These are phyloP conservation scores for Spodoptera littoralis DNA, from an alignment of 2,888 invertebrate species.

Conservation along the genomic window DNA sequence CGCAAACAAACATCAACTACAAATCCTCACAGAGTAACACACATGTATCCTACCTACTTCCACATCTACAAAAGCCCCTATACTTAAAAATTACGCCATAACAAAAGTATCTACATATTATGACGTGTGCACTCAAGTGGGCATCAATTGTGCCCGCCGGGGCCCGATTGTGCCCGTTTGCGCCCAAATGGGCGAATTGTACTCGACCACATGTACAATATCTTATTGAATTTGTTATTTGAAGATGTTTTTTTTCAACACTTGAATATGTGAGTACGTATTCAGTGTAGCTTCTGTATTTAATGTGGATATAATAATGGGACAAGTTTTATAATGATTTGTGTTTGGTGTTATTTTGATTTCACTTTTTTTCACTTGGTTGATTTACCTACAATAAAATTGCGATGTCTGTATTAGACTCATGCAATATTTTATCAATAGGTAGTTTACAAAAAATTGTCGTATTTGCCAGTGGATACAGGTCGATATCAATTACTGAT, in stretches of 20 bases:
- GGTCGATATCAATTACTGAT: too few relatives aligned
- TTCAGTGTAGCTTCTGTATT: conserved; percentile 45
- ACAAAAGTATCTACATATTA: conserved; percentile 73
- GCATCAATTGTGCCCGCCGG: conserved; percentile 43
- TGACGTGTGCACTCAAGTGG: conserved; percentile 76
- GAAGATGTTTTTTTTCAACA: conserved; percentile 77
- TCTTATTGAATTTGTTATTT: conserved; percentile 80
- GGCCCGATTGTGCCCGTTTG: conserved; percentile 5
- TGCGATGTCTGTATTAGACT: too few relatives aligned
- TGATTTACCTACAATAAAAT: too few relatives aligned
- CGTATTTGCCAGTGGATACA: too few relatives aligned
- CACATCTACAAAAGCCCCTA: conserved; percentile 70
- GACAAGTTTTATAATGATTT: conserved; percentile 22
- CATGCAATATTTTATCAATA: too few relatives aligned
- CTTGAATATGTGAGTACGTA: conserved; percentile 56
- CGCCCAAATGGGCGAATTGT: conserved; percentile 66
- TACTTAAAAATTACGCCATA: conserved; percentile 78
- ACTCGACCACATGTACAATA: conserved; percentile 86
- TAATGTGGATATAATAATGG: conserved; percentile 44
- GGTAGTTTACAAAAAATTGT: too few relatives aligned
- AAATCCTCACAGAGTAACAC: conserved; percentile 22
- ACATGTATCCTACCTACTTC: conserved; percentile 36
- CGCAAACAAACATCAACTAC: neutral
- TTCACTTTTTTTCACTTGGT: conserved; percentile 2
- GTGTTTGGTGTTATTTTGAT: conserved; percentile 3